A percentile compares a stretch with the other conserved stretches of the same genome.
Evolutionary conservation across 2,113 vertebrate species (phyloP).

Genomic region (Isichthys henryi): DNA sequence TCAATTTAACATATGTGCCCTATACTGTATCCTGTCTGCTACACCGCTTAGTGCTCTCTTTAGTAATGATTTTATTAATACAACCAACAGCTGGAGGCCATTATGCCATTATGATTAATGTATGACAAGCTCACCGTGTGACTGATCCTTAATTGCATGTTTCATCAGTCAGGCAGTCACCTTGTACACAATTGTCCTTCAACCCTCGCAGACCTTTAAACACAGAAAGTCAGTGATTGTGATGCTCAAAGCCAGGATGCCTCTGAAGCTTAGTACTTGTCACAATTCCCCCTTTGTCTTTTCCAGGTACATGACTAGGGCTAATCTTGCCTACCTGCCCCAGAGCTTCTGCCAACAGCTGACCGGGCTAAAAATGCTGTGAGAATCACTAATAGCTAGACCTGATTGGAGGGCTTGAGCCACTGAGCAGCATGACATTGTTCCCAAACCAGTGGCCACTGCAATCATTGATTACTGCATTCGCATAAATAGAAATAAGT

Average conservation of each 20-base stretch:
- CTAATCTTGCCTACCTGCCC: slow-evolving; percentile 79
- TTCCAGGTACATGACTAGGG: slow-evolving; percentile 75
- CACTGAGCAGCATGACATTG: background rate
- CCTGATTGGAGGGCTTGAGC: background rate
- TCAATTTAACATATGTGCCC: background rate
- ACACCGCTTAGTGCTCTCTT: background rate
- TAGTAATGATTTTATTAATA: background rate
- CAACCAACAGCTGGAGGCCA: background rate
- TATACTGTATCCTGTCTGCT: background rate
- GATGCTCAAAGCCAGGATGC: background rate
- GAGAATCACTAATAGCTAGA: slow-evolving; percentile 50
- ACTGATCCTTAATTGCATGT: background rate
- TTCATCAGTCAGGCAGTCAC: background rate
- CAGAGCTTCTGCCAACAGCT: slow-evolving; percentile 81
- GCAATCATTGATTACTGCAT: background rate
- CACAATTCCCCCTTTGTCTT: slow-evolving; percentile 2
- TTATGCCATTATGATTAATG: background rate
- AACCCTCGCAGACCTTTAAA: background rate
- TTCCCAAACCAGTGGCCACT: background rate
- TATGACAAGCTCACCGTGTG: background rate
- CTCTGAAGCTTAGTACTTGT: background rate
- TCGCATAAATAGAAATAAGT: background rate
- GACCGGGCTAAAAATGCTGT: slow-evolving; percentile 81
- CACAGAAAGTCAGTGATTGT: background rate
- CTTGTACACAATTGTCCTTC: background rate